Conservation (phyloP, 2,113 vertebrate genomes). For the Spea multiplicata region DNA sequence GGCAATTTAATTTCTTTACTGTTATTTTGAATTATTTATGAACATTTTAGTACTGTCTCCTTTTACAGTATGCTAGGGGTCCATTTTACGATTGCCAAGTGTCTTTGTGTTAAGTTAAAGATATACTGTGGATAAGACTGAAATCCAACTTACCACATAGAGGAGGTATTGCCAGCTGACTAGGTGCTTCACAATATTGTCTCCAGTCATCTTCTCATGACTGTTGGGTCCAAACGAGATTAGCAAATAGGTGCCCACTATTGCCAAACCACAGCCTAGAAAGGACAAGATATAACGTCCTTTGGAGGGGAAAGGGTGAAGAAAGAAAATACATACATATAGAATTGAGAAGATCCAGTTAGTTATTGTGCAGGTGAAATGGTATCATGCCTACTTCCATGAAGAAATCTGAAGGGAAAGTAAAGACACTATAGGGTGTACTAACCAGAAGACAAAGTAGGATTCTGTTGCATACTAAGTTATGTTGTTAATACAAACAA, state of each 20-base stretch:
- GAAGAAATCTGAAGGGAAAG: no score
- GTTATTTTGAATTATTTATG: no score
- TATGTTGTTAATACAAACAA: no score
- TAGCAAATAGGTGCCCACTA: conserved; percentile 87
- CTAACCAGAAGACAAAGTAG: no score
- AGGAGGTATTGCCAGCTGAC: conserved; percentile 92
- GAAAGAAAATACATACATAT: conserved; percentile 42
- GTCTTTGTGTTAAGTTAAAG: no score
- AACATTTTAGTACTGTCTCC: not conserved
- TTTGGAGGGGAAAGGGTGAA: conserved; percentile 54
- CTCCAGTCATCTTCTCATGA: conserved; percentile 86
- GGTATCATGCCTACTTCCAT: not conserved
- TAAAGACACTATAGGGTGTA: no score
- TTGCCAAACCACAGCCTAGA: conserved; percentile 79
- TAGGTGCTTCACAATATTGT: conserved; percentile 84
- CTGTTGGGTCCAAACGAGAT: conserved; percentile 92
- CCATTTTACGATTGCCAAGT: no score
- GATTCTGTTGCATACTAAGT: no score
- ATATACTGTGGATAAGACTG: no score
- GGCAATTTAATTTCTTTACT: no score
- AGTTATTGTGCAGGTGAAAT: not conserved
- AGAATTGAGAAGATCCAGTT: conserved; percentile 42
- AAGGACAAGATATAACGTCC: conserved; percentile 84
- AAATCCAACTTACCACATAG: conserved; percentile 78
- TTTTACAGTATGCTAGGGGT: no score